Base-by-base conservation (phyloP, 2,888 invertebrate genomes). In the Ochropacha duplaris region DNA sequence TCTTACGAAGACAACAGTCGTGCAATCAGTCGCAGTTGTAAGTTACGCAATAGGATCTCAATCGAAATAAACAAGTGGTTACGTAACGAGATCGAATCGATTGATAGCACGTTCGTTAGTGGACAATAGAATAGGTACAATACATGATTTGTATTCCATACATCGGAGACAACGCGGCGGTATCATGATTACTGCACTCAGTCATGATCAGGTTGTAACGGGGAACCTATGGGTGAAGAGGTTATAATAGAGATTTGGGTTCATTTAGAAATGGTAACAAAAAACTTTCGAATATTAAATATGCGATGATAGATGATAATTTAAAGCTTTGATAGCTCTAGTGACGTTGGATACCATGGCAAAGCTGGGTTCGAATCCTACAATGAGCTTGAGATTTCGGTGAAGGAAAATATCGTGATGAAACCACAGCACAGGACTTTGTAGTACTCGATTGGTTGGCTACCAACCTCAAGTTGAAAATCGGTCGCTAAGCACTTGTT, bases 61-160 rank as follows among this genome's bases (percentile, higher is more conserved):
- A 24, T 24, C 50, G 14, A n/a, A 51, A 52, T 52, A 19, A 31
- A 19, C 52, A 31, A 63, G 59, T 62, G 64, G 54, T 54, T 50
- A 56, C 50, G 50, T 39, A 50, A 56, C 56, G 22, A 59, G 59
- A 56, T 56, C 54, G 54, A 28, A 22, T 39, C 31, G 59, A 54
- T 54, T 39, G 54, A 52, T 52, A 52, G 16, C 11, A 28, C 51
- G 51, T 56, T 59, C 56, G 54, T 59, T 59, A 59, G 59, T 39
- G 56, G 54, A 59, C 59, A 59, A 59, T 59, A 34, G 58, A 51
- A 50, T 36, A 57, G 55, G 49, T 49, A 31, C 49, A 44, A 55
- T 58, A 51, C n/a, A 24, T 26, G 22, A 31, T 34, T 24, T 39
- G 24, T 49, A 26, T 34, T 49, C 19, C 50, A 31, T 14, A 16